A percentile compares a stretch with the other conserved stretches of the same genome.
These are phyloP conservation scores for Tridacna gigas DNA, from an alignment of 2,888 invertebrate species.

Conservation along the genomic window DNA sequence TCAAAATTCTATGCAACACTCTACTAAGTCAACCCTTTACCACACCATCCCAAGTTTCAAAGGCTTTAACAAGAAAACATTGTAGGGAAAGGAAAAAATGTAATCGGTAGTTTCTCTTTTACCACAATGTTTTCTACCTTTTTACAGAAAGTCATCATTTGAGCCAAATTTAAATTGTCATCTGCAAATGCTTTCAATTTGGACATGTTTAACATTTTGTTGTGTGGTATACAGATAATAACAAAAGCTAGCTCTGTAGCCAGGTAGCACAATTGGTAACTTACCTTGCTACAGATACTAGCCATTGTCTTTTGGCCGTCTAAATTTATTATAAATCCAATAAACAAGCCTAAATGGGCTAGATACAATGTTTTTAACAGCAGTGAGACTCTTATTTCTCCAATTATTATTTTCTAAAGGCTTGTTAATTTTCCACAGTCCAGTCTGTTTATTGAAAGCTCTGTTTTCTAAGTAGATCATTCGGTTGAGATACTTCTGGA, in stretches of 20 bases:
- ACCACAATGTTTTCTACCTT: too few species aligned
- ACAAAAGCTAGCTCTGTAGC: too few species aligned
- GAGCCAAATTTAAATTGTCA: too few species aligned
- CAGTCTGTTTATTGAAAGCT: not conserved
- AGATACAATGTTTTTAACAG: not conserved
- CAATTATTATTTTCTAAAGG: not conserved
- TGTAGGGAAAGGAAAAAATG: not conserved
- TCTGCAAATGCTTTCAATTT: too few species aligned
- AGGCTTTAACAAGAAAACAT: too few species aligned
- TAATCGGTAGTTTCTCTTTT: not conserved
- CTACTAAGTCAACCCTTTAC: too few species aligned
- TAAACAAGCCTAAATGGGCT: constrained; percentile 2
- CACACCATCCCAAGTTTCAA: too few species aligned
- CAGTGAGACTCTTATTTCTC: not conserved
- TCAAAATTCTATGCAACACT: too few species aligned
- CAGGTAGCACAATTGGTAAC: too few species aligned
- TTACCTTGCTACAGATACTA: not conserved
- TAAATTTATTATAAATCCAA: constrained; percentile 12
- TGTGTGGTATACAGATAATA: too few species aligned
- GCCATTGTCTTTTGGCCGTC: not conserved
- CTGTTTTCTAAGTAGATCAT: constrained; percentile 17
- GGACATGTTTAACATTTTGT: too few species aligned
- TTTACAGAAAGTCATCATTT: too few species aligned
- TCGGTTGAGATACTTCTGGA: not conserved
- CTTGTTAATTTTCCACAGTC: constrained; percentile 17